Evolutionary conservation across 2,888 invertebrate species (phyloP), one percentile per base, ranked within the genome.

Genomic region (Drosophila macrothrix): DNA sequence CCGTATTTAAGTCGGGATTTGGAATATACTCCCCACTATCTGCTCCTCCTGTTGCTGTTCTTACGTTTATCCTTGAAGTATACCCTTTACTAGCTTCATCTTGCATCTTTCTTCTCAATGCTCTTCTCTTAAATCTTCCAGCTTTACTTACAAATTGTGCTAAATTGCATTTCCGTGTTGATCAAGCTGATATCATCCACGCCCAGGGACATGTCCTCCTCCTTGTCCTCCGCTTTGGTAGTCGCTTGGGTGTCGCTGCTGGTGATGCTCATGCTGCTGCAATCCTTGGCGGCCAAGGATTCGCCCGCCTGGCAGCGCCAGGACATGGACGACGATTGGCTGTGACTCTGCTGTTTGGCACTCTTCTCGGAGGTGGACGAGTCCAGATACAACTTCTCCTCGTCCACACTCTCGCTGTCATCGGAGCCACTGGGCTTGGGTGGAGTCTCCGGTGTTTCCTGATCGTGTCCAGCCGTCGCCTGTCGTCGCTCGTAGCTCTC

Each of bases 321-420:
- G 29, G 93, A 93, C 59, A 93, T 90, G 54, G 92, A 87, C 14
- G 88, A 84, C n/a, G 93, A 92, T 65, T 31, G 92, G 88, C 29
- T 93, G 91, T 55, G 89, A 39, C 68, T 86, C 71, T 68, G 78
- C 31, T 86, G 87, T 79, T 93, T 93, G 78, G 88, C 84, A 78
- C 88, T 85, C 83, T 94, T 94, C 81, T 95, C 95, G 19, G 94
- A 94, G 71, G 94, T 94, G 69, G 94, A 94, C 68, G 94, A 93
- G 94, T 97, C 95, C 93, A 96, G 94, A 94, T 95, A 94, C 88
- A 95, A 94, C 94, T 96, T 94, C 94, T 95, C 95, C 94, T 97
- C 95, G 93, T 96, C 94, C 89, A 94, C 90, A 65, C 94, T 94
- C 62, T 94, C 94, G 80, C 94, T 94, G 75, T 94, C 92, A 25